A percentile compares a stretch with the other conserved stretches of the same genome.
phyloP scores from a whole-genome alignment of 2,797 vertebrate species.

The Podarcis lilfordi region DNA sequence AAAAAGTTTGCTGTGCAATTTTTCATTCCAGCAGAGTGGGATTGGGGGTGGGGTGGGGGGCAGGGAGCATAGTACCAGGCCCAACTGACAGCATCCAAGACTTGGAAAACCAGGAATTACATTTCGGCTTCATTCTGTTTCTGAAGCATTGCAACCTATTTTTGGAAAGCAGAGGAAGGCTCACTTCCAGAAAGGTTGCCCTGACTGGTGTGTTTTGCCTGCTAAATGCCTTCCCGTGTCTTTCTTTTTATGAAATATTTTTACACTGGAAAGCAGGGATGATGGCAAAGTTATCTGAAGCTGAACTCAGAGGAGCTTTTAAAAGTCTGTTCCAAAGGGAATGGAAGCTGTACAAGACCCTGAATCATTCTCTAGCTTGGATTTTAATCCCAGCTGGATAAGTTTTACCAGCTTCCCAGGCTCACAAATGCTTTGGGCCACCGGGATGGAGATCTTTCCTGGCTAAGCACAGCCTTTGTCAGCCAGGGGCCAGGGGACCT shows the following conservation, averaged over 20 bases:
- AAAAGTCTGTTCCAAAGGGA: neutral
- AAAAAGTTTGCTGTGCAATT: conserved; percentile 49
- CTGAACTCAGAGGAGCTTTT: neutral
- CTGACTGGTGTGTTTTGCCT: neutral
- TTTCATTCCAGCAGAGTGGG: conserved; percentile 57
- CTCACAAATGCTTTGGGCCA: neutral
- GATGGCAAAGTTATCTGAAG: neutral
- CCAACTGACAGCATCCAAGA: conserved; percentile 61
- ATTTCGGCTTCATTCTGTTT: conserved; percentile 64
- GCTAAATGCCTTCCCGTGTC: neutral
- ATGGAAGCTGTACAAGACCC: neutral
- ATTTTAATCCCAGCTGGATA: neutral
- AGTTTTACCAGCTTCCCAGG: neutral
- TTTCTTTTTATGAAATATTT: neutral
- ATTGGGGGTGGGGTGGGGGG: neutral
- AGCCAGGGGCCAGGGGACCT: neutral
- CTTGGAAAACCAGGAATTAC: conserved; percentile 73
- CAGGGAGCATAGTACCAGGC: conserved; percentile 44
- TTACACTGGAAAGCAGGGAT: neutral
- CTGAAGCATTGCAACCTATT: conserved; percentile 63
- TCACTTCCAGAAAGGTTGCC: neutral
- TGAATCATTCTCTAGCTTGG: neutral
- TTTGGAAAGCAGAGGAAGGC: conserved; percentile 31
- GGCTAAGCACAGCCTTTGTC: neutral
- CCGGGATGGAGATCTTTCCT: neutral